phyloP scores from a whole-genome alignment of 92 coral and sea anemone genomes.

The Porites rus region DNA sequence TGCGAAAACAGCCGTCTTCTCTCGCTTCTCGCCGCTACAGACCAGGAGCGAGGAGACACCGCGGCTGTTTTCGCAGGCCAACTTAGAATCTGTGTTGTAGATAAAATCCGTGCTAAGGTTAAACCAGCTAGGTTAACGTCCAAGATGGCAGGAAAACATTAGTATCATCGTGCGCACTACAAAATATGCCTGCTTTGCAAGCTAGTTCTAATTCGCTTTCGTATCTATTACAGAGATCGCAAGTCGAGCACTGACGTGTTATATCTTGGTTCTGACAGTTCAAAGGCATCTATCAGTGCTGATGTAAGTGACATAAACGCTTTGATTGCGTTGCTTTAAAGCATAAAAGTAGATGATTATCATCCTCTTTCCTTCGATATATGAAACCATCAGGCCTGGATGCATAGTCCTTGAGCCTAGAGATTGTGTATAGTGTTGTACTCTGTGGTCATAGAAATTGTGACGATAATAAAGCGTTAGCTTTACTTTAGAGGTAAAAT shows the following conservation, averaged over 20 bases:
- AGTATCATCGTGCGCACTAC: too few species aligned
- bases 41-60: too few species aligned
- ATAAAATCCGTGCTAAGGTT: too few species aligned
- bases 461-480: background rate
- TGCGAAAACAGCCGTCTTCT: too few species aligned
- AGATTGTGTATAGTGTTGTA: background rate
- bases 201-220: too few species aligned
- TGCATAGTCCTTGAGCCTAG: background rate
- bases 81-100: too few species aligned
- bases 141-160: too few species aligned
- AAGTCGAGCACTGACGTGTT: conserved; percentile 52
- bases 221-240: conserved; percentile 55
- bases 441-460: background rate
- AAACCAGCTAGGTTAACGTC: too few species aligned
- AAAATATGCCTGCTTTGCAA: too few species aligned
- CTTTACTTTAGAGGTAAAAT: too few species aligned
- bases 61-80: too few species aligned
- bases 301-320: conserved; percentile 44
- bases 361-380: background rate
- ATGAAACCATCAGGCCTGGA: background rate
- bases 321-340: background rate
- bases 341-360: background rate
- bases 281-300: conserved; percentile 69
- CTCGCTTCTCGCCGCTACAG: too few species aligned
- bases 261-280: conserved; percentile 54